Base-by-base conservation (phyloP, 2,113 vertebrate species). In the Pogona vitticeps region DNA sequence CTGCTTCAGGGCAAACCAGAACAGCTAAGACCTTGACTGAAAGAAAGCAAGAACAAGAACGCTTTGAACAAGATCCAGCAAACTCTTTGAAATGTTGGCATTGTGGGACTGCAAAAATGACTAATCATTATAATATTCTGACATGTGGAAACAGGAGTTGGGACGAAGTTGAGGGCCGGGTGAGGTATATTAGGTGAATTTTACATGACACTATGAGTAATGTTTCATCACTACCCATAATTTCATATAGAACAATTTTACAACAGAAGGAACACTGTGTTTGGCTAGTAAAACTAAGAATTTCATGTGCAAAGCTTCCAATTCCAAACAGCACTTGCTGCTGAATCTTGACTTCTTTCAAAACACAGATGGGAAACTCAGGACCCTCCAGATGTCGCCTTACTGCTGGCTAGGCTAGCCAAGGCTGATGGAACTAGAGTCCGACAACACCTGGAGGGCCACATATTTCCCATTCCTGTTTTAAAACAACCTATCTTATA, bases 101-200 rank as follows among this genome's bases (percentile, higher is more conserved):
- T 1, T 76, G 40, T 76, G 23, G 40, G 26, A 76, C 9, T 52
- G 40, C 42, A 31, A 52, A 76, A 28, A 76, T 46, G 23, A 31
- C 3, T 68, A 23, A 12, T 31, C 28, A 68, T 26, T 31, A 21
- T 2, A 3, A 14, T 76, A 0, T 46, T 86, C 33, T 3, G 82
- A 46, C 26, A 77, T 92, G 18, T 12, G 26, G 88, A 76, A 86
- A 63, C 73, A 81, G 84, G 42, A 88, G 59, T 0, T 76, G 83
- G 56, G 67, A 83, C 77, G 71, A 0, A 1, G 80, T 73, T 81
- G 28, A 10, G 46, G 10, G 52, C 63, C 65, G 61, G 58, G 90
- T 76, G 82, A 79, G 84, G 17, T 21, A 83, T 73, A 83, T 88
- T 82, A 0, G 0, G 28, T 33, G 63, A 76, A 26, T 3, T 40